These are phyloP conservation scores for Calyptommatus sinebrachiatus DNA, from an alignment of 2,113 vertebrate genomes.

Conservation along the genomic window DNA sequence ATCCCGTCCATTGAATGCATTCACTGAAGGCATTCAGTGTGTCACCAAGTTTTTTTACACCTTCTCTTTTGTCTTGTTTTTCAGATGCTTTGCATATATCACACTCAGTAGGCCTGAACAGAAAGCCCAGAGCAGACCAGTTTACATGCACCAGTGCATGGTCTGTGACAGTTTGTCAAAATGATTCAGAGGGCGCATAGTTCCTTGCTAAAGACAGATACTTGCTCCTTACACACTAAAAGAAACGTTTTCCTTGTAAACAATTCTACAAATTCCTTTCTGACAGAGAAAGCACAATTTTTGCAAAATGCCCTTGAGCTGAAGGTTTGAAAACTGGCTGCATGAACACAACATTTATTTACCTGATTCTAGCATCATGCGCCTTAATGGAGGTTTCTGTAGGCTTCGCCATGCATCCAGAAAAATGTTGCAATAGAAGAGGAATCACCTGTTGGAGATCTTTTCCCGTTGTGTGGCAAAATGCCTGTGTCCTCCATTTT, in stretches of 20 bases:
- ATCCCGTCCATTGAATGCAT: neutral
- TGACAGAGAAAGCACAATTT: neutral
- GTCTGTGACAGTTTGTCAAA: neutral
- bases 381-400: no score
- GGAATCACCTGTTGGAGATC: no score
- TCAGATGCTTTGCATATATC: neutral
- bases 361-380: no score
- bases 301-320: neutral
- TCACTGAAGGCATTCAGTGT: neutral
- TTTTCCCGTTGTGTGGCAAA: no score
- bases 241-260: neutral
- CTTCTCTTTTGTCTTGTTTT: neutral
- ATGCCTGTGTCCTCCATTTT: no score
- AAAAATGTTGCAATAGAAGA: no score
- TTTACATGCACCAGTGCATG: neutral
- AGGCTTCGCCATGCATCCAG: no score
- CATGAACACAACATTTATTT: no score
- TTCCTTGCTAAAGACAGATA: slow-evolving; percentile 4
- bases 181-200: neutral
- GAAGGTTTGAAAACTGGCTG: neutral
- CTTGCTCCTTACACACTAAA: neutral
- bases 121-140: neutral
- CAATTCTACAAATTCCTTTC: neutral
- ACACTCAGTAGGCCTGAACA: neutral
- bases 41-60: slow-evolving; percentile 16